Conservation (phyloP, 2,888 invertebrate species). For the Drosophila anomalipes region DNA sequence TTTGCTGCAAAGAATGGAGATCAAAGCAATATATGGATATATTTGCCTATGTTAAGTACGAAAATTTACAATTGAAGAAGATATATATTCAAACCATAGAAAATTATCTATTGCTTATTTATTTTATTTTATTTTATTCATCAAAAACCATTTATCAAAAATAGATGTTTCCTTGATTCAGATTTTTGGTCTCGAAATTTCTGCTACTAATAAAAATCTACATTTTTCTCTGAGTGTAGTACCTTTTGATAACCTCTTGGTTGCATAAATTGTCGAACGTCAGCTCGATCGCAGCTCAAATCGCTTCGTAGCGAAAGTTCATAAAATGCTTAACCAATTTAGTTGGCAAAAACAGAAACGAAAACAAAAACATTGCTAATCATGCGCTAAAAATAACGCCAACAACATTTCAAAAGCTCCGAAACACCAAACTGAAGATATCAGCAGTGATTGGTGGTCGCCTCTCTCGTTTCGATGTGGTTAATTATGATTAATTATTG, state of each 20-base stretch:
- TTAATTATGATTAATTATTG: conserved; percentile 79
- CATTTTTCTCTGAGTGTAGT: conserved; percentile 12
- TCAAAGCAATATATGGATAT: background rate
- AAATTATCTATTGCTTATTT: background rate
- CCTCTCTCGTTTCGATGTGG: conserved; percentile 38
- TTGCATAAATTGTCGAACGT: conserved; percentile 48
- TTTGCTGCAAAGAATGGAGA: background rate
- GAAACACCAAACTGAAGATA: conserved; percentile 48
- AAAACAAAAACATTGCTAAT: conserved; percentile 60
- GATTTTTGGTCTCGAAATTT: background rate
- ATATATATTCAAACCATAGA: too few relatives aligned
- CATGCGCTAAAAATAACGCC: conserved; percentile 76
- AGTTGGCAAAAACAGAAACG: conserved; percentile 32
- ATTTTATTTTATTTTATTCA: background rate
- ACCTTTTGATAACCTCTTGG: conserved; percentile 65
- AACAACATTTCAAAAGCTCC: conserved; percentile 56
- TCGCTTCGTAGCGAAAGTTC: conserved; percentile 57
- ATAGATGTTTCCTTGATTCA: background rate
- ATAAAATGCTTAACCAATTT: conserved; percentile 56
- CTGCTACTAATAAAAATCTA: background rate
- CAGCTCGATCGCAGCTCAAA: conserved; percentile 45
- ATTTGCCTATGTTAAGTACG: background rate
- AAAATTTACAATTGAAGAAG: background rate
- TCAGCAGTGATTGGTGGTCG: conserved; percentile 32
- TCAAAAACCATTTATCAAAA: background rate